A percentile compares a stretch with the other conserved stretches of the same genome.
Evolutionary conservation across 2,797 vertebrate genomes (phyloP).

Genomic region (Uromys caudimaculatus): DNA sequence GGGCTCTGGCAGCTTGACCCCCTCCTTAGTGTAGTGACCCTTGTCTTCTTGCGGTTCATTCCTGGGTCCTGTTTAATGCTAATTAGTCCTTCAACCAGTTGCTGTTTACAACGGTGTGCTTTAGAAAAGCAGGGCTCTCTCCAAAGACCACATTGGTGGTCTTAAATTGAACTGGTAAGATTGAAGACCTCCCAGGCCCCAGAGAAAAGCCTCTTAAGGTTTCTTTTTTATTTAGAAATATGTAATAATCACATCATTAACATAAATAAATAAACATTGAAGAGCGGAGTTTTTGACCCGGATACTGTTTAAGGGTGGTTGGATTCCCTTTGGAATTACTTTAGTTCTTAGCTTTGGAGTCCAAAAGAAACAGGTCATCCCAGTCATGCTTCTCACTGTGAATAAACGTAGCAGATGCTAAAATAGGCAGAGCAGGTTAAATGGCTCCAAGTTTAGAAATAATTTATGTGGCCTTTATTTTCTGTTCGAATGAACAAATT

Average conservation of each 20-base stretch:
- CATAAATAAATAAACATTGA: conserved; percentile 62
- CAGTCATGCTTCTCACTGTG: neutral
- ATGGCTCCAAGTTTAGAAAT: neutral
- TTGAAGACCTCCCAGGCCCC: neutral
- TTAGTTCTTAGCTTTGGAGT: neutral
- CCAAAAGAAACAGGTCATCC: neutral
- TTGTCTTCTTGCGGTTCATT: conserved; percentile 84
- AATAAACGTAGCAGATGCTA: neutral
- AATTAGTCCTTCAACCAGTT: conserved; percentile 87
- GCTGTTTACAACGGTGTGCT: conserved; percentile 85
- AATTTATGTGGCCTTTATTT: conserved; percentile 41
- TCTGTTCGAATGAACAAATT: conserved; percentile 34
- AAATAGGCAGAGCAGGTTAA: conserved; percentile 23
- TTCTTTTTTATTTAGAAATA: conserved; percentile 71
- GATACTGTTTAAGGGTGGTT: conserved; percentile 44
- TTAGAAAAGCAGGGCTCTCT: conserved; percentile 84
- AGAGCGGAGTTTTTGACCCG: conserved; percentile 37
- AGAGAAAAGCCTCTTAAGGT: conserved; percentile 75
- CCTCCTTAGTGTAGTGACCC: conserved; percentile 86
- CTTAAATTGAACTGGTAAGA: conserved; percentile 72
- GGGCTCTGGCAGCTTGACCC: conserved; percentile 85
- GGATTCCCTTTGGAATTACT: neutral
- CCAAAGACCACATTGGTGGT: conserved; percentile 87
- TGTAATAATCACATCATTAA: conserved; percentile 56
- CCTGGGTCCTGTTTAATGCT: conserved; percentile 89